A percentile compares a stretch with the other conserved stretches of the same genome.
Conservation (phyloP, 2,888 invertebrate species). For the Poecilobothrus nobilitatus region DNA sequence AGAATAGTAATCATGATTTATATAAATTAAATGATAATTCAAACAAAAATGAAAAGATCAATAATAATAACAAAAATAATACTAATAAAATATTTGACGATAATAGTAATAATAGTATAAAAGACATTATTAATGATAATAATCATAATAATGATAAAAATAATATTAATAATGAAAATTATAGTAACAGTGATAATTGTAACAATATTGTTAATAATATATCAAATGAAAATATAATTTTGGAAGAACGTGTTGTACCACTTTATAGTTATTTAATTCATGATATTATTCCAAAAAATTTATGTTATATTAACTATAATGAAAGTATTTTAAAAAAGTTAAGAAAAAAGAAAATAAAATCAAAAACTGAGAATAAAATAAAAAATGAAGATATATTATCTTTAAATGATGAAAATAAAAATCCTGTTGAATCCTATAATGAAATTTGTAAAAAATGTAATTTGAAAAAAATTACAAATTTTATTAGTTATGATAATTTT, state of each 20-base stretch:
- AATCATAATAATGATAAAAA: too few species aligned
- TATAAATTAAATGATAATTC: slow-evolving; percentile 2
- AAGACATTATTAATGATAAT: too few species aligned
- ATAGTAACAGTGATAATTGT: neutral
- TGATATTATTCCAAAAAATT: slow-evolving; percentile 37
- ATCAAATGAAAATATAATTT: neutral
- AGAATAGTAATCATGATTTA: neutral
- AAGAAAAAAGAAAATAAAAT: slow-evolving; percentile 18
- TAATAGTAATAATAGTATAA: too few species aligned
- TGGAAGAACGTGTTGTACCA: slow-evolving; percentile 36
- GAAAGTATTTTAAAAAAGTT: slow-evolving; percentile 14
- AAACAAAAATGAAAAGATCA: slow-evolving; percentile 9
- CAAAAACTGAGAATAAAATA: slow-evolving; percentile 22
- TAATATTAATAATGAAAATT: too few species aligned
- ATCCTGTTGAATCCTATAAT: neutral
- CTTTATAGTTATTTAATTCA: slow-evolving; percentile 35
- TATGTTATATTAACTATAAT: slow-evolving; percentile 30
- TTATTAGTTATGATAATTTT: neutral
- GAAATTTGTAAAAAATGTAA: neutral
- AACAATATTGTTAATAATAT: neutral
- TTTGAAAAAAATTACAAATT: neutral
- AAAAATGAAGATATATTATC: slow-evolving; percentile 32
- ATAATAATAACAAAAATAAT: too few species aligned
- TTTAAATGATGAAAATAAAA: slow-evolving; percentile 23
- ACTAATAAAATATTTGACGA: too few species aligned